A percentile compares a stretch with the other conserved stretches of the same genome.
Conservation (phyloP, 2,888 invertebrate species). For the Drosophila longiperda region DNA sequence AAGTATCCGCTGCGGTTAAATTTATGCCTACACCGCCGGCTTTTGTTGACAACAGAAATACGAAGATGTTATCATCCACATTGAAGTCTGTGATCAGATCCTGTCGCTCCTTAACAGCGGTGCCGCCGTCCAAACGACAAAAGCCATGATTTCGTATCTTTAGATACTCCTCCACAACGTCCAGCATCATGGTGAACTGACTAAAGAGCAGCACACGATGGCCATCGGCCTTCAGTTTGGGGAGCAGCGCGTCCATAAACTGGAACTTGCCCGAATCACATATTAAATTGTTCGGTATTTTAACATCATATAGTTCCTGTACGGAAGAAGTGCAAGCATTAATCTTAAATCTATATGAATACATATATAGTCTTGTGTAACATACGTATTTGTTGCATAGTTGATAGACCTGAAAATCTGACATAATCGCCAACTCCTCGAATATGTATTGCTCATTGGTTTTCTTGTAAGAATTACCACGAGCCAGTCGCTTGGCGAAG, state of each 20-base stretch:
- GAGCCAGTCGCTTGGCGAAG: slow-evolving; percentile 90
- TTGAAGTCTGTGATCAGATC: slow-evolving; percentile 96
- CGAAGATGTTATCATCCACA: slow-evolving; percentile 91
- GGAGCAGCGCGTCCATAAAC: slow-evolving; percentile 91
- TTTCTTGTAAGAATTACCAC: slow-evolving; percentile 90
- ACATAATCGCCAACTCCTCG: slow-evolving; percentile 94
- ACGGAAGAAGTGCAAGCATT: background rate
- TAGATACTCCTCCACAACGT: slow-evolving; percentile 95
- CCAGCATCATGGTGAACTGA: slow-evolving; percentile 98
- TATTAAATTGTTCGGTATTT: slow-evolving; percentile 89
- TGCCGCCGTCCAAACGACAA: slow-evolving; percentile 94
- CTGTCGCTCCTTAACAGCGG: slow-evolving; percentile 94
- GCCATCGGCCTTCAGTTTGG: slow-evolving; percentile 89
- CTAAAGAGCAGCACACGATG: slow-evolving; percentile 96
- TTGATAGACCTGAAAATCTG: slow-evolving; percentile 96
- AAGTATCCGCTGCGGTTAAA: slow-evolving; percentile 96
- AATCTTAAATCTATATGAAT: background rate
- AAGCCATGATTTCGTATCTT: slow-evolving; percentile 90
- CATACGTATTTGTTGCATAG: slow-evolving; percentile 88
- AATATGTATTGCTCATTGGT: slow-evolving; percentile 91
- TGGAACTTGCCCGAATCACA: slow-evolving; percentile 94
- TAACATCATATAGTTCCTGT: slow-evolving; percentile 87
- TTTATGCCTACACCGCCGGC: slow-evolving; percentile 99
- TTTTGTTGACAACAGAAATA: slow-evolving; percentile 95
- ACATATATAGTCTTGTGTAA: slow-evolving; percentile 66